Evolutionary conservation across 2,888 invertebrate species (phyloP).

Genomic region (Adelognathus sp.): DNA sequence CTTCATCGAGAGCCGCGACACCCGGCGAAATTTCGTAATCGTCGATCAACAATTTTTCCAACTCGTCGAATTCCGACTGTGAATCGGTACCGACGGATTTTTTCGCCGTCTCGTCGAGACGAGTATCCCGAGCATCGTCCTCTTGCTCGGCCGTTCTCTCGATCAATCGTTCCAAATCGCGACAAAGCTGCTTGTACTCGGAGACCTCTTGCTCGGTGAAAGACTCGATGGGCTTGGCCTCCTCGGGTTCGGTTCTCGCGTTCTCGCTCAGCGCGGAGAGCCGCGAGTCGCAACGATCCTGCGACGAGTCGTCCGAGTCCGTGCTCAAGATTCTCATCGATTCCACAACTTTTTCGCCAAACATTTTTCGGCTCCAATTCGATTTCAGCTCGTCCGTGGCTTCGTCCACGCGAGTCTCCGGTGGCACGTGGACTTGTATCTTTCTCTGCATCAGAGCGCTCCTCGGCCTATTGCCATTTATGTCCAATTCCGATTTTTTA

Average conservation of each 20-base stretch:
- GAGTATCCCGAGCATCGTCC: constrained; percentile 17
- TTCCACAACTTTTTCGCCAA: constrained; percentile 52
- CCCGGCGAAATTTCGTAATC: constrained; percentile 28
- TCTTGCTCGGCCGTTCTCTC: constrained; percentile 62
- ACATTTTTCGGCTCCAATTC: constrained; percentile 29
- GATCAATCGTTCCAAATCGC: constrained; percentile 74
- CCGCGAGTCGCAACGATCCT: constrained; percentile 17
- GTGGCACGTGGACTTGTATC: constrained; percentile 66
- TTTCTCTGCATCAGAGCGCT: constrained; percentile 59
- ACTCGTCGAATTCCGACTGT: constrained; percentile 53
- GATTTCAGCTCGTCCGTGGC: constrained; percentile 27
- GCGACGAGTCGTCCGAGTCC: constrained; percentile 27
- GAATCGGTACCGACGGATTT: constrained; percentile 22
- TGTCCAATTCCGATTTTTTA: constrained; percentile 59
- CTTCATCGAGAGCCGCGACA: constrained; percentile 32
- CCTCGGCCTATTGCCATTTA: constrained; percentile 71
- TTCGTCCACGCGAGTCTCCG: constrained; percentile 28
- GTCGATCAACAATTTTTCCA: constrained; percentile 47
- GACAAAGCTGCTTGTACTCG: constrained; percentile 74
- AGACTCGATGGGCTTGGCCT: constrained; percentile 28
- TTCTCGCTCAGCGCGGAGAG: constrained; percentile 20
- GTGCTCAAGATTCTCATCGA: background rate
- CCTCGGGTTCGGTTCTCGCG: background rate
- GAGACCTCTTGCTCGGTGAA: constrained; percentile 71
- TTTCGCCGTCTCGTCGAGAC: background rate